Evolutionary conservation across 2,113 vertebrate species (phyloP).

Genomic region (Chaenocephalus aceratus): DNA sequence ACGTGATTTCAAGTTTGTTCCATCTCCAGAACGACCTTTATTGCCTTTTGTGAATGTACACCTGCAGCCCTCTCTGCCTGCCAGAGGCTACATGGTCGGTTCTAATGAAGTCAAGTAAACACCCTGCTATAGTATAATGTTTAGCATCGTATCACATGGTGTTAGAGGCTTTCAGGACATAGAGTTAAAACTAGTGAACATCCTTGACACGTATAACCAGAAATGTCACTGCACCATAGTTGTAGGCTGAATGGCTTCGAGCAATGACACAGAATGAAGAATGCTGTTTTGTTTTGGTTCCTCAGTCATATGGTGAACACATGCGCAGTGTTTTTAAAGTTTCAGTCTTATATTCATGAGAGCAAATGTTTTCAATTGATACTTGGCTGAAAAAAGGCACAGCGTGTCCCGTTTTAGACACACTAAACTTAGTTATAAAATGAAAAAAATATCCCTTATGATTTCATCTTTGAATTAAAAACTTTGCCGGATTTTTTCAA

Average conservation of each 20-base stretch:
- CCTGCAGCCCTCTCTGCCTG: slow-evolving; percentile 43
- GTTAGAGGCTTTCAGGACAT: slow-evolving; percentile 13
- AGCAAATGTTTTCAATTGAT: slow-evolving; percentile 66
- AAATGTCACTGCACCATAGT: background rate
- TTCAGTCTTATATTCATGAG: slow-evolving; percentile 44
- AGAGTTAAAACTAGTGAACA: slow-evolving; percentile 11
- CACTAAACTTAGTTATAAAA: slow-evolving; percentile 50
- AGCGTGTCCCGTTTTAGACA: slow-evolving; percentile 45
- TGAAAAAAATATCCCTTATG: background rate
- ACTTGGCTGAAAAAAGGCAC: slow-evolving; percentile 57
- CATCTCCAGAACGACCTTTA: slow-evolving; percentile 7
- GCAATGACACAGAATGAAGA: slow-evolving; percentile 34
- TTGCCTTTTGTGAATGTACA: slow-evolving; percentile 29
- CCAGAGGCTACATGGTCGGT: slow-evolving; percentile 48
- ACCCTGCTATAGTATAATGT: slow-evolving; percentile 47
- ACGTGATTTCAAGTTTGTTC: slow-evolving; percentile 11
- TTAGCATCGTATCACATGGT: slow-evolving; percentile 32
- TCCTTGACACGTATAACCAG: slow-evolving; percentile 37
- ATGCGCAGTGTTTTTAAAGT: slow-evolving; percentile 52
- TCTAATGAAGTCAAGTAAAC: slow-evolving; percentile 55
- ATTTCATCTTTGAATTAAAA: slow-evolving; percentile 46
- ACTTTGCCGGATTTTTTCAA: slow-evolving; percentile 21
- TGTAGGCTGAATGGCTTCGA: slow-evolving; percentile 16
- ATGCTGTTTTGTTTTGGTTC: slow-evolving; percentile 33
- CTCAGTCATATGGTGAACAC: slow-evolving; percentile 64